Percentiles rank a stretch among this genome's conserved stretches.
Evolutionary conservation across 2,113 vertebrate species (phyloP).

Genomic region (Lasiurus cinereus): DNA sequence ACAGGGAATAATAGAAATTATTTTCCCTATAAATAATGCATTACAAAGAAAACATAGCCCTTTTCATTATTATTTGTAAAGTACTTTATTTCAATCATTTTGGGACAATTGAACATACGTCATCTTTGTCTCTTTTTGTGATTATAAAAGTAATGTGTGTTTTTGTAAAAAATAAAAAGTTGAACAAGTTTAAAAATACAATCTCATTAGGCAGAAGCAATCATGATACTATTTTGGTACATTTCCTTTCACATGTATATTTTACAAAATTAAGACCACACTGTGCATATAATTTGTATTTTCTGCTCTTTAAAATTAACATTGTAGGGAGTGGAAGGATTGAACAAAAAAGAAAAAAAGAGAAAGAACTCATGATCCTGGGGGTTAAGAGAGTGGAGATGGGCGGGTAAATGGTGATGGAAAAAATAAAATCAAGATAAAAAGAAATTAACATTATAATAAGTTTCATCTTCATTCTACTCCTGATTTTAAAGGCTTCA

Average conservation of each 20-base stretch:
- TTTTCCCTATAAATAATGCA: slow-evolving; percentile 64
- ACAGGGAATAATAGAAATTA: slow-evolving; percentile 57
- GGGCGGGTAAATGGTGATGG: not conserved
- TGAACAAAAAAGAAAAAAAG: not conserved
- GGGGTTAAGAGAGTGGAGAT: not conserved
- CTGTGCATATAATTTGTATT: slow-evolving; percentile 31
- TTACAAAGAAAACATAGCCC: slow-evolving; percentile 41
- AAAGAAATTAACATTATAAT: slow-evolving; percentile 39
- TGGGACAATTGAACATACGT: slow-evolving; percentile 56
- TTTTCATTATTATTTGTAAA: slow-evolving; percentile 62
- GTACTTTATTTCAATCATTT: slow-evolving; percentile 66
- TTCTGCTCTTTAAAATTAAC: slow-evolving; percentile 46
- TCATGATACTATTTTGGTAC: not conserved
- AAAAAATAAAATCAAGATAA: not conserved
- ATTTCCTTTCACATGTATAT: slow-evolving; percentile 55
- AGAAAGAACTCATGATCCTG: not conserved
- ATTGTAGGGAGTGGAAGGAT: not conserved
- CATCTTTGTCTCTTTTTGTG: slow-evolving; percentile 60
- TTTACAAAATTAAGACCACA: slow-evolving; percentile 30
- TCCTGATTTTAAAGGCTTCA: slow-evolving; percentile 6
- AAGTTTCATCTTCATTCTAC: not conserved
- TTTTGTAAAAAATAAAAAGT: slow-evolving; percentile 63
- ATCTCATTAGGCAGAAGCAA: slow-evolving; percentile 28
- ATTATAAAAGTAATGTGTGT: slow-evolving; percentile 49
- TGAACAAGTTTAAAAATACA: slow-evolving; percentile 38